phyloP scores from a whole-genome alignment of 2,797 vertebrate genomes.

The Nyctalus aviator region DNA sequence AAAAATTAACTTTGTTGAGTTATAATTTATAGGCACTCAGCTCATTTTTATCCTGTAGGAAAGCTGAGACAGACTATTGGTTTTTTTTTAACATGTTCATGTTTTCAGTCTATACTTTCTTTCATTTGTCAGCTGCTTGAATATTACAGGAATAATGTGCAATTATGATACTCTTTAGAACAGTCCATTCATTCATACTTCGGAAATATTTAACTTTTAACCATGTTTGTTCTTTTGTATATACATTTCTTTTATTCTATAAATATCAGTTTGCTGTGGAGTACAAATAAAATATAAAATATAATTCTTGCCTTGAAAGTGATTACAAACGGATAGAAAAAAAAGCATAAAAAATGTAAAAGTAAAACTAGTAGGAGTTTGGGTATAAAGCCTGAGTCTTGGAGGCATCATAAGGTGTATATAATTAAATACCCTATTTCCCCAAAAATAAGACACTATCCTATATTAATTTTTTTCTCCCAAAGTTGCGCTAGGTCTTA shows the following conservation, averaged over 20 bases:
- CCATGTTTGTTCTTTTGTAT: neutral
- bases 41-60: neutral
- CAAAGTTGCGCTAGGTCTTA: too few relatives aligned
- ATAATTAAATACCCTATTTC: neutral
- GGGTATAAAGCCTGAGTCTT: neutral
- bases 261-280: neutral
- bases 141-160: neutral
- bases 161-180: neutral
- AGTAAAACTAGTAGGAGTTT: neutral
- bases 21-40: neutral
- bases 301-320: neutral
- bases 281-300: neutral
- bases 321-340: neutral
- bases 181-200: neutral
- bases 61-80: neutral
- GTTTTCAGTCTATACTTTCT: neutral
- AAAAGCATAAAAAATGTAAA: neutral
- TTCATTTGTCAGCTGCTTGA: neutral
- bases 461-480: too few relatives aligned
- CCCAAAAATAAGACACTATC: too few relatives aligned
- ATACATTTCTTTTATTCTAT: neutral
- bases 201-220: constrained; percentile 13
- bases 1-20: neutral
- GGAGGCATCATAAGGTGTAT: neutral
- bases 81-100: neutral